Evolutionary conservation across 2,888 invertebrate species (phyloP), one percentile per base, ranked within the genome.

Genomic region (Napeogenes inachia): DNA sequence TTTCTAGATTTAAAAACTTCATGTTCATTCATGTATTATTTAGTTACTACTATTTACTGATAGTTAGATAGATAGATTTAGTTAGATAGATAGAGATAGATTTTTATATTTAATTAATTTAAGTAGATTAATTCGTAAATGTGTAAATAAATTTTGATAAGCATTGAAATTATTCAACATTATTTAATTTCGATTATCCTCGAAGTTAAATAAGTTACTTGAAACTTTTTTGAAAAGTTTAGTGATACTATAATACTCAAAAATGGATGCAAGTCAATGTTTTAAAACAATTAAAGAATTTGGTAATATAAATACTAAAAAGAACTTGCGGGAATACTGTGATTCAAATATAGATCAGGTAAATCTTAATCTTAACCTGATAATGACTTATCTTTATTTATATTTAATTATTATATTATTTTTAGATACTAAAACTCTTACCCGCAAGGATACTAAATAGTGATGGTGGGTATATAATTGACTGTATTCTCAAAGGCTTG

Each of bases 401-500:
- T 45, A 45, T 32, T 4, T 45, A 60, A 32, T 45, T 56, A 46
- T 45, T 54, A 10, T 61, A 62, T 63, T 62, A 63, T 53, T 75
- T 78, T 38, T 73, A 89, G 88, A 79, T 89, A 47, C 56, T 81
- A 33, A 78, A 79, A 60, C 72, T 71, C 64, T 73, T 89, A 66
- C 77, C 85, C 2, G 75, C 78, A 32, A 79, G 81, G 60, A 77
- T 89, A 58, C 60, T 87, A 30, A 80, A 78, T 63, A 83, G 80
- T 59, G 89, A 89, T 73, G 89, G 85, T 0, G 79, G 77, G 35
- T 77, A 81, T 64, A 46, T 89, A 33, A 66, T 88, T 46, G 80
- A 85, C 64, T 85, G 82, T 69, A 70, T 89, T 63, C 72, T 89
- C 3, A 86, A 79, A 74, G 89, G 87, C 56, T 70, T 87, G 33